Evolutionary conservation across 2,113 vertebrate species (phyloP).

Genomic region (Mionectes macconnelli): DNA sequence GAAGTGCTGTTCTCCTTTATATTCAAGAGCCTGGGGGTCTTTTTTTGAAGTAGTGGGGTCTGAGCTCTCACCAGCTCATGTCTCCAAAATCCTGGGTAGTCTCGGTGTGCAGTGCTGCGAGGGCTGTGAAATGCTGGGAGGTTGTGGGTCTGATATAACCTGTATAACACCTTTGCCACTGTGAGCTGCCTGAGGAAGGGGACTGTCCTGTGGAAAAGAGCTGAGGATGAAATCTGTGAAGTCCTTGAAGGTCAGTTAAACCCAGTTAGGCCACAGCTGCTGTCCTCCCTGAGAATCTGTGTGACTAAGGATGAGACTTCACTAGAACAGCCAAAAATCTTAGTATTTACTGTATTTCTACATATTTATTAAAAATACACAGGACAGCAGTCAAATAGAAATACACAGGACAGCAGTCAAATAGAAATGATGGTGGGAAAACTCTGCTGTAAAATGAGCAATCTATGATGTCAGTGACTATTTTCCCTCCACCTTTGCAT

Average conservation of each 20-base stretch:
- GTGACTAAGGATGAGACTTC: background rate
- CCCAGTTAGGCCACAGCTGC: background rate
- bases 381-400: background rate
- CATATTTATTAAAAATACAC: background rate
- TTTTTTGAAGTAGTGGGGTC: slow-evolving; percentile 53
- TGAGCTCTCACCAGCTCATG: background rate
- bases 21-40: slow-evolving; percentile 19
- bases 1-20: slow-evolving; percentile 31
- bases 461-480: background rate
- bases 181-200: background rate
- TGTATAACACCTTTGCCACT: background rate
- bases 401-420: background rate
- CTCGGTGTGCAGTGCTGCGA: background rate
- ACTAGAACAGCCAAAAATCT: background rate
- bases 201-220: background rate
- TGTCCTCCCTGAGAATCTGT: background rate
- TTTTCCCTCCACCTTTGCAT: background rate
- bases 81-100: slow-evolving; percentile 1
- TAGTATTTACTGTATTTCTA: background rate
- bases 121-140: background rate
- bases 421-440: background rate
- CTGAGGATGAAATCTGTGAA: background rate
- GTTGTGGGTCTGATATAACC: background rate
- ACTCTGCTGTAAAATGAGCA: background rate
- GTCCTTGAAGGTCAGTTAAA: background rate